Base-by-base conservation (phyloP, 2,797 vertebrate species). In the Pelodytes ibericus region DNA sequence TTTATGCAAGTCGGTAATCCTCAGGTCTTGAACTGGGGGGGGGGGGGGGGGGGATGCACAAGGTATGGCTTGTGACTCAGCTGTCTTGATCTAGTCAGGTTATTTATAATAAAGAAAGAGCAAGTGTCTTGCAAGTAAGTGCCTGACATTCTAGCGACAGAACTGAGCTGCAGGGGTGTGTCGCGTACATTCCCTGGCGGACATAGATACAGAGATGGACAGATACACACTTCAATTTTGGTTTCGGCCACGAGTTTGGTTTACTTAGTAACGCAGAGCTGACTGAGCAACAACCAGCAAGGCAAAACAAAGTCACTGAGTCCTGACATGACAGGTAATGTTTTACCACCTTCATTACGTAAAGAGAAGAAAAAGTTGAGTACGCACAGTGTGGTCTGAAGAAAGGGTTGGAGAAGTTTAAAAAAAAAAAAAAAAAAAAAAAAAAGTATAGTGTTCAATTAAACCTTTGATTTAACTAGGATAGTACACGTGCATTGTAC, bases 191-290 rank as follows among this genome's bases (percentile, higher is more conserved):
- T 79, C 57, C 47, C 76, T 73, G 41, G 53, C 63, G 64, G 64
- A 68, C 44, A 39, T n/a, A 69, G 58, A 72, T 77, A 77, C 51
- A 31, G 77, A 78, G 57, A 79, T 69, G 33, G 71, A 62, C 58
- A 69, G 71, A 79, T 79, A 74, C 57, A 58, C 25, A 24, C 30
- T 25, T 1, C n/a, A 63, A n/a, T 63, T 69, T 74, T 79, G 47
- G 77, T 79, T 79, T 74, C 58, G 57, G 20, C 30, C 62, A 29
- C 27, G 41, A 10, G 15, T 67, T 74, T 62, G 41, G 71, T 79
- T 79, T 69, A 74, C 77, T 79, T 79, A 69, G 64, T 60, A 62
- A 73, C 71, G 39, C 26, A 6, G 41, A 44, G 27, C 49, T 69
- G 57, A 68, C 57, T 33, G 30, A 56, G 26, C 44, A 72, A 62